Conservation (phyloP, 2,113 vertebrate genomes). For the Mirza zaza region DNA sequence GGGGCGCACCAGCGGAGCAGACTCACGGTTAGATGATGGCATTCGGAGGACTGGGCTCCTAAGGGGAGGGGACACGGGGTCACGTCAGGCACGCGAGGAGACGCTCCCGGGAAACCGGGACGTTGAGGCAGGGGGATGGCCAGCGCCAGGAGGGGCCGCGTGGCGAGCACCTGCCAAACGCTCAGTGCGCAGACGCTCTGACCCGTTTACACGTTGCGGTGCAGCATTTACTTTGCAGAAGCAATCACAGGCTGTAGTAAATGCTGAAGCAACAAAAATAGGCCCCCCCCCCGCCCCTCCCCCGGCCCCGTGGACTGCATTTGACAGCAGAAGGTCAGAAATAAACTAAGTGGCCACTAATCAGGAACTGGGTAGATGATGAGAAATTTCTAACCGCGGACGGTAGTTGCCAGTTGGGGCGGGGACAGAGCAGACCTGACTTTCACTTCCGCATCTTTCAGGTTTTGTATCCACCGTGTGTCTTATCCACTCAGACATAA, state of each 20-base stretch:
- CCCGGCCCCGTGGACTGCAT: no score
- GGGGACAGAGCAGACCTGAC: background rate
- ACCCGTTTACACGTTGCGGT: no score
- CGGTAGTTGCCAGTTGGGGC: rapidly evolving
- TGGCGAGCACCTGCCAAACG: background rate
- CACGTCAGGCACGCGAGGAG: background rate
- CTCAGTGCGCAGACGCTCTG: background rate
- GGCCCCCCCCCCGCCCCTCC: no score
- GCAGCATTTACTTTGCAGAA: background rate
- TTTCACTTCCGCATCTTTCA: background rate
- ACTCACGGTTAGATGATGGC: no score
- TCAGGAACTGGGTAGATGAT: background rate
- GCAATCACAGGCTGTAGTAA: background rate
- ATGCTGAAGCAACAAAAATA: background rate
- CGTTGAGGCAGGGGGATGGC: background rate
- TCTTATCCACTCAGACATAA: background rate
- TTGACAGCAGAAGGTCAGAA: background rate
- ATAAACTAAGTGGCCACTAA: background rate
- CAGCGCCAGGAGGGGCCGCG: background rate
- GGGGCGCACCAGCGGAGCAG: background rate
- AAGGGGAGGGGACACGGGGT: background rate
- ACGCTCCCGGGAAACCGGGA: background rate
- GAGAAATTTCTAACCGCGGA: background rate
- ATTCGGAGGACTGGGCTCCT: background rate
- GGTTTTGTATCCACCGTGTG: background rate